Evolutionary conservation across 2,113 vertebrate species (phyloP), one percentile per base, ranked within the genome.

Genomic region (Salvelinus fontinalis): DNA sequence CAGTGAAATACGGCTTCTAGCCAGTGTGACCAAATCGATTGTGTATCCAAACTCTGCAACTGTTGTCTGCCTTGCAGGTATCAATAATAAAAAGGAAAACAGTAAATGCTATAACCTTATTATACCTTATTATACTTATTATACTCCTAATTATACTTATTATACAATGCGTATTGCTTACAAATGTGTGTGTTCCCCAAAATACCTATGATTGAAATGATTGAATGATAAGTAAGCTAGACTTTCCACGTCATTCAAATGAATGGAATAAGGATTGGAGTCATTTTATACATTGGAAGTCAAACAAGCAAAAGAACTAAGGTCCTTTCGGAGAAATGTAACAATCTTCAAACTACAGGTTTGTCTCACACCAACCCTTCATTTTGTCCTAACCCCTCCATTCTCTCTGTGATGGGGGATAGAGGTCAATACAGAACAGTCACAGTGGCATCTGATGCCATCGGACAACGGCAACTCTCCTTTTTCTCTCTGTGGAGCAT

Each of bases 11-110:
- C 78, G 75, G 85, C 85, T 84, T 57, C 79, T 77, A 82, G 83
- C 79, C 75, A 67, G 20, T 29, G 44, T 87, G 86, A 87, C 84
- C 88, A 4, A 88, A 89, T 89, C 89, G 80, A 91, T 89, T 83
- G 82, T 83, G 82, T 70, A 78, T 83, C 22, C 82, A 78, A 82
- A 62, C 59, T 9, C n/a, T 22, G 7, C 20, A 62, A 24, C n/a
- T 49, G 59, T 44, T 1, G 0, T 75, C 83, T 22, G 14, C 62
- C 75, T 14, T 70, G 5, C 67, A 39, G 60, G 81, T 51, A 71
- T 71, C 71, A 31, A 51, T 20, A 66, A 29, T 75, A 76, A 82
- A n/a, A 12, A 77, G 71, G 84, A 69, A 67, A 84, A 70, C 69
- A 59, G 70, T 16, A 26, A 66, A 79, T 76, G 48, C 20, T 5